Conservation (phyloP, 2,797 vertebrate species). For the Phalloptychus januarius region DNA sequence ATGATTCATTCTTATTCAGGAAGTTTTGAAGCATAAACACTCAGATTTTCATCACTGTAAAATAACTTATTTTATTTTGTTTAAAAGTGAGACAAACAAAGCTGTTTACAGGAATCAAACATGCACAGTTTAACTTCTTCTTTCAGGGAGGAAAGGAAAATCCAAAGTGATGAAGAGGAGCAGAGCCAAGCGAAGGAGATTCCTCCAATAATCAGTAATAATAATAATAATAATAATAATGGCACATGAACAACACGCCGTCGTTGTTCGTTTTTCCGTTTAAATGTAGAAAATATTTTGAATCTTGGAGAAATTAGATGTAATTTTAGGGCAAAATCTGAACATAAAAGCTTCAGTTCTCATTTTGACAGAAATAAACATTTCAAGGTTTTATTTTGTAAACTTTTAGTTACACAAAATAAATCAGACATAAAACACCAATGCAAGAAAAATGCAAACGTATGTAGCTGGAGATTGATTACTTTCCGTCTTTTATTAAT, state of each 20-base stretch:
- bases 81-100: conserved; percentile 88
- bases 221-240: background rate
- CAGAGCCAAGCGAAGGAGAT: background rate
- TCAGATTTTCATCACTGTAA: conserved; percentile 83
- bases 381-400: background rate
- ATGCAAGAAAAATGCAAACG: background rate
- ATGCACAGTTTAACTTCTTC: conserved; percentile 83
- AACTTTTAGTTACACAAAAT: conserved; percentile 1
- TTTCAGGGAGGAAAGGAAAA: conserved; percentile 41
- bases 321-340: background rate
- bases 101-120: conserved; percentile 88
- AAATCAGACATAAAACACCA: background rate
- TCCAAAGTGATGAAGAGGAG: conserved; percentile 8
- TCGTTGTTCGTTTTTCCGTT: background rate
- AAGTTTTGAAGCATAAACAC: background rate
- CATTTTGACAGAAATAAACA: background rate
- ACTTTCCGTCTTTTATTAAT: conserved; percentile 3
- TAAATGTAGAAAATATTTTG: background rate
- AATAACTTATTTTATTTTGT: conserved; percentile 80
- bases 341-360: background rate
- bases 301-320: background rate
- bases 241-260: background rate
- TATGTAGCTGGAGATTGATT: background rate
- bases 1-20: background rate
- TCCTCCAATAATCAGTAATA: background rate